Percentiles rank a stretch among this genome's conserved stretches.
Evolutionary conservation across 2,113 vertebrate species (phyloP).

Genomic region (western clawed frog (Xenopus tropicalis)): UCB_Xtro_10.0 CM004452.2:21534001-21534500

Average conservation of each 20-base stretch:
- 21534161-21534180: constrained; percentile 61
- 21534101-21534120: constrained; percentile 72
- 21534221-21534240: constrained; percentile 77
- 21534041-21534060: constrained; percentile 84
- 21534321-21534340: too few relatives aligned
- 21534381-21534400: too few relatives aligned
- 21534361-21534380: too few relatives aligned
- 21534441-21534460: too few relatives aligned
- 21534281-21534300: background rate
- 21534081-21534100: constrained; percentile 76
- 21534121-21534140: constrained; percentile 75
- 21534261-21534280: background rate
- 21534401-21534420: too few relatives aligned
- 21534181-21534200: constrained; percentile 73
- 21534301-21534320: too few relatives aligned
- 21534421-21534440: too few relatives aligned
- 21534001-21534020: constrained; percentile 74
- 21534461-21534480: too few relatives aligned
- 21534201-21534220: constrained; percentile 81
- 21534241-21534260: constrained; percentile 52
- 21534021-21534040: constrained; percentile 86
- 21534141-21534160: constrained; percentile 76
- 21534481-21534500: too few relatives aligned
- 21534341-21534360: too few relatives aligned
- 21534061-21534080: constrained; percentile 78